A percentile compares a stretch with the other conserved stretches of the same genome.
Evolutionary conservation across 2,888 invertebrate genomes (phyloP).

Genomic region (Andrena bucephala): DNA sequence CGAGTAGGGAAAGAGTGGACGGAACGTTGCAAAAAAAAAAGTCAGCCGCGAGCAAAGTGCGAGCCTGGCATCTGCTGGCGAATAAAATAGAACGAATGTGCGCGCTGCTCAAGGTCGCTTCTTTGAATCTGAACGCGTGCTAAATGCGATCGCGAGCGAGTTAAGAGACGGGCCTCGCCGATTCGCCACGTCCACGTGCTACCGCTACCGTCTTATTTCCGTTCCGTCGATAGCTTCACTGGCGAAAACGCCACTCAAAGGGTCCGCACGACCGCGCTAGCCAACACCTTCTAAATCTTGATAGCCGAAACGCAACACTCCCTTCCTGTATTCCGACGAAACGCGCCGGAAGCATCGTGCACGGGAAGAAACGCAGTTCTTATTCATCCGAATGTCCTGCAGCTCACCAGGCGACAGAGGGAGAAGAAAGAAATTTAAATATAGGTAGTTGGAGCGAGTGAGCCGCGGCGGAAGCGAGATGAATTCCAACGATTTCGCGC

Average conservation of each 20-base stretch:
- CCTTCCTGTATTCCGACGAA: neutral
- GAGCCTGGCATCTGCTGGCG: constrained; percentile 52
- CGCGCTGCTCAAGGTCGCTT: constrained; percentile 59
- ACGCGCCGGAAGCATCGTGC: constrained; percentile 22
- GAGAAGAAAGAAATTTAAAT: constrained; percentile 73
- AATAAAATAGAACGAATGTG: constrained; percentile 57
- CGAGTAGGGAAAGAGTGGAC: constrained; percentile 5
- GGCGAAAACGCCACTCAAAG: neutral
- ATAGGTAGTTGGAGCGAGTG: constrained; percentile 64
- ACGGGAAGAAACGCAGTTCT: constrained; percentile 29
- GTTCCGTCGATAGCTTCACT: neutral
- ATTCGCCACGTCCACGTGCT: constrained; percentile 36
- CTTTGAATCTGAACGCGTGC: constrained; percentile 49
- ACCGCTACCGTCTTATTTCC: constrained; percentile 37
- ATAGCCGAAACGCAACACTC: no score
- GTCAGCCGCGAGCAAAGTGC: constrained; percentile 28
- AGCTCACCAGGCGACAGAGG: neutral
- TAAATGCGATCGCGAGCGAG: constrained; percentile 42
- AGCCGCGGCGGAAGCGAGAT: constrained; percentile 75
- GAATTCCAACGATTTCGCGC: constrained; percentile 76
- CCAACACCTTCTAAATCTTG: neutral
- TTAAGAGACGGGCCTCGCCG: constrained; percentile 42
- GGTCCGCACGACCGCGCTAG: neutral
- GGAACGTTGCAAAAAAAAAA: constrained; percentile 25
- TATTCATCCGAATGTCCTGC: constrained; percentile 47